Percentiles rank a stretch among this genome's conserved stretches.
Conservation (phyloP, 2,797 vertebrate genomes). For the Clarias laeviceps region DNA sequence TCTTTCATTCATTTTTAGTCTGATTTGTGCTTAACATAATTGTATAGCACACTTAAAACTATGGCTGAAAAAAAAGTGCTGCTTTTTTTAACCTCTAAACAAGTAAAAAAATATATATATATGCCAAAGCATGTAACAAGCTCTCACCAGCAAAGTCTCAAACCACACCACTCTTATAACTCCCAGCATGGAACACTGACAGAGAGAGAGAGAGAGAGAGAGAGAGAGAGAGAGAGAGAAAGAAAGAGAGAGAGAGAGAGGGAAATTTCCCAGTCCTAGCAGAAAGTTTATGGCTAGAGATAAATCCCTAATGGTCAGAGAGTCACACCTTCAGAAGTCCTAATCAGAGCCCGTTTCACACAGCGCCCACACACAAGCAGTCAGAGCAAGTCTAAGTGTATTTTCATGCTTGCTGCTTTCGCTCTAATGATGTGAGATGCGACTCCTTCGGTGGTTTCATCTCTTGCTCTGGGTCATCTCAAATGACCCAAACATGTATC, state of each 20-base stretch:
- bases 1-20: background rate
- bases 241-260: background rate
- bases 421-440: conserved; percentile 52
- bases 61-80: background rate
- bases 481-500: background rate
- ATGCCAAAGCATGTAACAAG: background rate
- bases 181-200: conserved; percentile 10
- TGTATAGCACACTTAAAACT: background rate
- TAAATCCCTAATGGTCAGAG: conserved; percentile 52
- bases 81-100: background rate
- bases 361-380: conserved; percentile 18
- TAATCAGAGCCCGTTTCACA: conserved; percentile 35
- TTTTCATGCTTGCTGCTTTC: conserved; percentile 40
- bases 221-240: background rate
- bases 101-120: background rate
- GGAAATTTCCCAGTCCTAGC: conserved; percentile 4
- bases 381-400: conserved; percentile 12
- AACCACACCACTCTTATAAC: background rate
- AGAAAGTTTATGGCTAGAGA: conserved; percentile 14
- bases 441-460: background rate
- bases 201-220: background rate
- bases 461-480: background rate
- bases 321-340: conserved; percentile 42
- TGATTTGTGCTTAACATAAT: background rate
- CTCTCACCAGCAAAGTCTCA: background rate